A percentile compares a stretch with the other conserved stretches of the same genome.
These are phyloP conservation scores for Drosophila anomalata DNA, from an alignment of 2,888 invertebrate genomes.

Conservation along the genomic window DNA sequence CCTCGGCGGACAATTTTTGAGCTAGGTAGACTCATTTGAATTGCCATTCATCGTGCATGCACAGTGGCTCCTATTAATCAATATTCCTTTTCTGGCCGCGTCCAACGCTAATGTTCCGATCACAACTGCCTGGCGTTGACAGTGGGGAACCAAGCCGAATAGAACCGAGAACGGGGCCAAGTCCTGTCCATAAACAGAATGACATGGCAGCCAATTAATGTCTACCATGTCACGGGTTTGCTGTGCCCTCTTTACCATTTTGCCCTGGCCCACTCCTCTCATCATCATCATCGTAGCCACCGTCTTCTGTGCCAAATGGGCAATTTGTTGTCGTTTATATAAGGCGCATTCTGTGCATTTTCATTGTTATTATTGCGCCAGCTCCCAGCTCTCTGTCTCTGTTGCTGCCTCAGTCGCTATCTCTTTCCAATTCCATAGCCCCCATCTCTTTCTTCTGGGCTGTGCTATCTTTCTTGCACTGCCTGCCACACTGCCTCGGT, in stretches of 20 bases:
- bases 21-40: conserved; percentile 4
- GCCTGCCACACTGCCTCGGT: conserved; percentile 32
- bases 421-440: conserved; percentile 19
- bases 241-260: conserved; percentile 6
- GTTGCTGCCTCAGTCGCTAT: background rate
- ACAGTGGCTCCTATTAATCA: conserved; percentile 32
- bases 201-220: conserved; percentile 78
- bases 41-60: conserved; percentile 27
- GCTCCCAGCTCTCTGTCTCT: conserved; percentile 23
- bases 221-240: conserved; percentile 59
- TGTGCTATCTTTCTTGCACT: conserved; percentile 19
- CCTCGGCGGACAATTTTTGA: background rate
- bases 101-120: conserved; percentile 39
- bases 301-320: conserved; percentile 75
- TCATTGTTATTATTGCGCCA: conserved; percentile 76
- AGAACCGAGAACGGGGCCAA: conserved; percentile 17
- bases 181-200: conserved; percentile 68
- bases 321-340: conserved; percentile 75
- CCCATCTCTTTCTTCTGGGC: conserved; percentile 27
- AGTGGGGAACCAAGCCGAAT: conserved; percentile 12
- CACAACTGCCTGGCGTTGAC: conserved; percentile 57
- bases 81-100: conserved; percentile 32
- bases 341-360: conserved; percentile 75
- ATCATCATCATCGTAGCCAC: conserved; percentile 44
- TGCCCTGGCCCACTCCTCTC: conserved; percentile 1